phyloP scores from a whole-genome alignment of 1,140 invertebrate species.

The Dufourea novaeangliae region DNA sequence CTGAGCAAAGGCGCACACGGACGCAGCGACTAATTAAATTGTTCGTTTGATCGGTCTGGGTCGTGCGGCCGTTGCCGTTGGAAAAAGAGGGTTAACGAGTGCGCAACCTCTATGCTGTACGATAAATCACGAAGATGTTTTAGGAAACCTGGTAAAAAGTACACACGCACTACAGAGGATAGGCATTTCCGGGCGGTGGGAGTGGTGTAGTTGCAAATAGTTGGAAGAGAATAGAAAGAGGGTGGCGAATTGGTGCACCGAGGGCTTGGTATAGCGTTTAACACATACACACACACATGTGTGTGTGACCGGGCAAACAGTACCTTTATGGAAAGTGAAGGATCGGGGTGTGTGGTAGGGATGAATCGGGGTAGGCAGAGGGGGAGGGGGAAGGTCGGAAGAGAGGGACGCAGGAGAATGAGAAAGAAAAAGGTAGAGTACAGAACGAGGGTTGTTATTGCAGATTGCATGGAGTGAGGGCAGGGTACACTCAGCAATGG shows the following conservation, averaged over 20 bases:
- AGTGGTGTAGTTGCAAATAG: conserved; percentile 51
- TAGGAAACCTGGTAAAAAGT: conserved; percentile 52
- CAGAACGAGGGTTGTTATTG: conserved; percentile 75
- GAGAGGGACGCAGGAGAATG: conserved; percentile 33
- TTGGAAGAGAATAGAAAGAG: conserved; percentile 54
- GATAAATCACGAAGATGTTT: conserved; percentile 61
- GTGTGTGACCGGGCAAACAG: conserved; percentile 47
- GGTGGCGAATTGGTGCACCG: conserved; percentile 50
- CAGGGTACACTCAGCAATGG: conserved; percentile 70
- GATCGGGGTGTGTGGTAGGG: conserved; percentile 43
- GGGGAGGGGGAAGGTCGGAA: conserved; percentile 8
- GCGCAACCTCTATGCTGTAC: conserved; percentile 31
- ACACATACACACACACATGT: conserved; percentile 45
- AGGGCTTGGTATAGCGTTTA: conserved; percentile 62
- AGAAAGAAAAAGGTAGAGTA: conserved; percentile 43
- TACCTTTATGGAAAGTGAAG: conserved; percentile 62
- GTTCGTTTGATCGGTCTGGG: conserved; percentile 16
- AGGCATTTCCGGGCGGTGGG: conserved; percentile 40
- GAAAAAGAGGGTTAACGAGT: conserved; percentile 38
- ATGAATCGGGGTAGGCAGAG: conserved; percentile 2
- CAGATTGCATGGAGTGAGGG: conserved; percentile 73
- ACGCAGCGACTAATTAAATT: conserved; percentile 2
- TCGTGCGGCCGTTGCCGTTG: background rate
- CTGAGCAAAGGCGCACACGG: background rate
- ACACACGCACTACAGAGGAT: conserved; percentile 47